A percentile compares a stretch with the other conserved stretches of the same genome.
These are phyloP conservation scores for Lydus trimaculatus DNA, from an alignment of 2,888 invertebrate genomes.

Conservation along the genomic window DNA sequence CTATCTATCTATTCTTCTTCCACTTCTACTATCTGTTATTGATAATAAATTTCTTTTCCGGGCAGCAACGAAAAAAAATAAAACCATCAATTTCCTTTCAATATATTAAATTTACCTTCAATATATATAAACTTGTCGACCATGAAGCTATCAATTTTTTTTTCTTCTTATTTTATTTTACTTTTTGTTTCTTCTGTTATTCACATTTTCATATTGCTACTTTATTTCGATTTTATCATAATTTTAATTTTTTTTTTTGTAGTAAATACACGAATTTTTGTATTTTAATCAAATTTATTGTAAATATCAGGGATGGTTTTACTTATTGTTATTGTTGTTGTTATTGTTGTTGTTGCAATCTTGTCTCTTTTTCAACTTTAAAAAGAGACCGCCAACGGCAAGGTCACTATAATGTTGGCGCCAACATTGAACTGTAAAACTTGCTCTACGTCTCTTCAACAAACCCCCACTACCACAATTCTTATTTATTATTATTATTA, in stretches of 20 bases:
- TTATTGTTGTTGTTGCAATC: neutral
- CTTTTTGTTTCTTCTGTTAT: neutral
- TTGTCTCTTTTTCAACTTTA: neutral
- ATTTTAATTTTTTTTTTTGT: no score
- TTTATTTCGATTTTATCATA: neutral
- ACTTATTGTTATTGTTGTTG: neutral
- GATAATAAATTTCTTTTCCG: neutral
- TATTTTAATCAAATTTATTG: no score
- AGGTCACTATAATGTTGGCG: conserved; percentile 43
- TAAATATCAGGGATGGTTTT: no score
- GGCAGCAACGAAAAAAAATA: neutral
- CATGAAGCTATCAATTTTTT: neutral
- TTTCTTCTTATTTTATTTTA: neutral
- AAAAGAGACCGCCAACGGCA: conserved; percentile 32
- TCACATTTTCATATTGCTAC: no score
- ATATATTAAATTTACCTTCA: neutral
- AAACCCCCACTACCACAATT: neutral
- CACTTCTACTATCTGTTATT: no score
- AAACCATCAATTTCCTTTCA: neutral
- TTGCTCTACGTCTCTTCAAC: neutral
- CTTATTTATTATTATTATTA: neutral
- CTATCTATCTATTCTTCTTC: no score
- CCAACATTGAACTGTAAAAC: conserved; percentile 43
- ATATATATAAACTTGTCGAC: neutral
- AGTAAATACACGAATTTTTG: no score